Evolutionary conservation across 2,888 invertebrate genomes (phyloP).

Genomic region (Beris chalybata): DNA sequence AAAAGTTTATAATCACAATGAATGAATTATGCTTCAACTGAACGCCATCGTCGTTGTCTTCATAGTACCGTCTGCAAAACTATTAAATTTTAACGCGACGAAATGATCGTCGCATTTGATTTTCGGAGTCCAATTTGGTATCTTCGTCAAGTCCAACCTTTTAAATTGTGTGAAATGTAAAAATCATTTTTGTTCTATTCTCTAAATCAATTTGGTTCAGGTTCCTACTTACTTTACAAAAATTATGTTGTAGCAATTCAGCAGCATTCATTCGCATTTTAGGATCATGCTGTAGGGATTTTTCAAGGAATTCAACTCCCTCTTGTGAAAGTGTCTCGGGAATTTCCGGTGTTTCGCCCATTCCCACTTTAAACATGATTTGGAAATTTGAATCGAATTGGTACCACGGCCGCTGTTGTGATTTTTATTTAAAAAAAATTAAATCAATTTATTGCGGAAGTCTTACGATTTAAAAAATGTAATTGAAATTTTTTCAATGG

Average conservation of each 20-base stretch:
- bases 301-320: conserved; percentile 76
- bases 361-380: conserved; percentile 95
- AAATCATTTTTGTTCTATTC: not conserved
- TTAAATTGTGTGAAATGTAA: not conserved
- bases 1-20: conserved; percentile 1
- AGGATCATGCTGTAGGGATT: conserved; percentile 83
- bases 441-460: too few species aligned
- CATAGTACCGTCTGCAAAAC: not conserved
- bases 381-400: conserved; percentile 92
- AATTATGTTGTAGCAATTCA: conserved; percentile 71
- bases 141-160: conserved; percentile 36
- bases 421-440: not conserved
- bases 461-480: too few species aligned
- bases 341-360: conserved; percentile 80
- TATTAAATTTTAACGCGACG: conserved; percentile 23
- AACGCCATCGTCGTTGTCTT: too few species aligned
- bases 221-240: conserved; percentile 63
- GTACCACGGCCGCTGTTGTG: conserved; percentile 80
- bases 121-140: conserved; percentile 15
- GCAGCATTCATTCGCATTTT: conserved; percentile 70
- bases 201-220: not conserved
- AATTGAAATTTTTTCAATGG: too few species aligned
- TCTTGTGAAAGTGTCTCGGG: conserved; percentile 78
- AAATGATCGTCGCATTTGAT: conserved; percentile 32
- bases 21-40: not conserved